Conservation (phyloP, 2,888 invertebrate species). For the Tetrapedia diversipes region DNA sequence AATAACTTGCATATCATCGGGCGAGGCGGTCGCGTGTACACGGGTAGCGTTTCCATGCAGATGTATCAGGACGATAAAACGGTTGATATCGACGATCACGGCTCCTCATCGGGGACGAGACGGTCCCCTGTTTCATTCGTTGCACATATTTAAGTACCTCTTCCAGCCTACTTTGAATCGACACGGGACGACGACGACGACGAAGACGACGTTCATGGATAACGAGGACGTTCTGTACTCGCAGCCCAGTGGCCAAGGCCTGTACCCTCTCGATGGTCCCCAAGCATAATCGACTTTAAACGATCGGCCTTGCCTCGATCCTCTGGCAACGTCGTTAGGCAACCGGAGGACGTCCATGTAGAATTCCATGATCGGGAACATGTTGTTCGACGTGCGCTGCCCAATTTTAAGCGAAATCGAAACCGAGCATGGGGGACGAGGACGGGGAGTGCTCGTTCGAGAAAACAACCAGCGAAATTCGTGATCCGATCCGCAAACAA, state of each 20-base stretch:
- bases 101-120: slow-evolving; percentile 50
- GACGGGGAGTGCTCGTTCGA: not conserved
- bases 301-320: slow-evolving; percentile 70
- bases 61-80: slow-evolving; percentile 61
- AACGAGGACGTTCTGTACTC: slow-evolving; percentile 66
- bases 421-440: not conserved
- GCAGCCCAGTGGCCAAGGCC: slow-evolving; percentile 60
- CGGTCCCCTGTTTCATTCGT: slow-evolving; percentile 50
- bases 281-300: slow-evolving; percentile 71
- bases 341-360: slow-evolving; percentile 43
- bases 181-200: slow-evolving; percentile 52
- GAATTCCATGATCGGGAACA: slow-evolving; percentile 39
- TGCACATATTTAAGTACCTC: slow-evolving; percentile 65
- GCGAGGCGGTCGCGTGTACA: slow-evolving; percentile 12
- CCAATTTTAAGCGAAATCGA: slow-evolving; percentile 32
- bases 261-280: slow-evolving; percentile 50
- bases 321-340: slow-evolving; percentile 67
- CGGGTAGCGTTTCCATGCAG: slow-evolving; percentile 49
- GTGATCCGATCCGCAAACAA: not conserved
- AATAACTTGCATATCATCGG: slow-evolving; percentile 58
- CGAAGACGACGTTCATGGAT: slow-evolving; percentile 53
- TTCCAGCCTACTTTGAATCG: slow-evolving; percentile 50
- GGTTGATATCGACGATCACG: slow-evolving; percentile 54
- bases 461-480: not conserved
- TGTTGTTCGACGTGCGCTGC: slow-evolving; percentile 37